Conservation (phyloP, 2,113 vertebrate genomes). For the Oenanthe melanoleuca region DNA sequence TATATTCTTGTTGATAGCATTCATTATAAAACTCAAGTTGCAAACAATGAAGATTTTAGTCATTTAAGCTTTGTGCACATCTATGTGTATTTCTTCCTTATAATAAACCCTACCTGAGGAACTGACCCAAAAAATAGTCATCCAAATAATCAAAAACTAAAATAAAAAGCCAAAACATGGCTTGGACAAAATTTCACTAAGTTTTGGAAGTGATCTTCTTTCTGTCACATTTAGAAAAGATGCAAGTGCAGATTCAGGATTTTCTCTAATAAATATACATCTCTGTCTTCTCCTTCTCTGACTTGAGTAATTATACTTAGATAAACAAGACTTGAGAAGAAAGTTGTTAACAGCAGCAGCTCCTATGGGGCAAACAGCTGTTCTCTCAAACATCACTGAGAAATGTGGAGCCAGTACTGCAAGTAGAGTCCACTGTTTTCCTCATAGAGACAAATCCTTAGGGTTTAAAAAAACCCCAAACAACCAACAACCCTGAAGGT, state of each 20-base stretch:
- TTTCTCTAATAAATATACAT: not conserved
- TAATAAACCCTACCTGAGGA: not conserved
- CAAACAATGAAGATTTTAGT: accelerated
- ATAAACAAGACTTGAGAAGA: not conserved
- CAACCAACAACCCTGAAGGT: not conserved
- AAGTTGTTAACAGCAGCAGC: not conserved
- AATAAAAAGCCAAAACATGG: not conserved
- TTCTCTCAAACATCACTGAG: not conserved
- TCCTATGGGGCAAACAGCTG: not conserved
- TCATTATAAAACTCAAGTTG: not conserved
- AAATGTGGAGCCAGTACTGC: not conserved
- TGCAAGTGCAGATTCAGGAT: not conserved
- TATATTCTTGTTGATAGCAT: not conserved
- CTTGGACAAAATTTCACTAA: not conserved
- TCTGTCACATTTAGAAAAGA: not conserved
- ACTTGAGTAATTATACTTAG: not conserved
- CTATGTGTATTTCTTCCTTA: not conserved
- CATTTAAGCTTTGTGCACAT: not conserved
- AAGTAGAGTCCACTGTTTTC: not conserved
- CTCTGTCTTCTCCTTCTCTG: not conserved
- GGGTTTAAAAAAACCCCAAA: not conserved
- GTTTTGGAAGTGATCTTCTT: not conserved
- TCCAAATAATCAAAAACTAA: not conserved
- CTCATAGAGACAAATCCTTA: not conserved
- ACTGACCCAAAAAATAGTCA: not conserved